phyloP scores from a whole-genome alignment of 2,113 vertebrate species.

The Vombatus ursinus region DNA sequence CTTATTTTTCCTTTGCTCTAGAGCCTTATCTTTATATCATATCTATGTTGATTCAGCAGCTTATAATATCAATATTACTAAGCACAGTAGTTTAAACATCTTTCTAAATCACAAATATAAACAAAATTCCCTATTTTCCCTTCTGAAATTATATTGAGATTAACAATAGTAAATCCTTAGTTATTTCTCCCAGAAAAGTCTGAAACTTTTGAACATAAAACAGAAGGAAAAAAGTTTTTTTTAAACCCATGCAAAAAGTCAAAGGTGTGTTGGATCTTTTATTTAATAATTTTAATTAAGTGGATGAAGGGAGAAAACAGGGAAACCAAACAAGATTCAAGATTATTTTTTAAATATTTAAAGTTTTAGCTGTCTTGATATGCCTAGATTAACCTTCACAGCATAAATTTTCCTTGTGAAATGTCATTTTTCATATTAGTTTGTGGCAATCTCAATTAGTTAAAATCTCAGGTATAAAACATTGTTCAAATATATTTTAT shows the following conservation, averaged over 20 bases:
- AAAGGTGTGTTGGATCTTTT: not conserved
- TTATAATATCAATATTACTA: not conserved
- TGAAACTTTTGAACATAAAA: not conserved
- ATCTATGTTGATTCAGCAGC: too few relatives aligned
- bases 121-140: not conserved
- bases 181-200: conserved; percentile 18
- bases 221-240: not conserved
- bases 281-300: not conserved
- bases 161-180: conserved; percentile 35
- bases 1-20: not conserved
- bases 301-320: not conserved
- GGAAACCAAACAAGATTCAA: not conserved
- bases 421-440: not conserved
- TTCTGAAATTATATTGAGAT: conserved; percentile 16
- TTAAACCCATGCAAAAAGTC: conserved; percentile 9
- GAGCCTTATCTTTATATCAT: too few relatives aligned
- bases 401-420: not conserved
- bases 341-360: conserved; percentile 1
- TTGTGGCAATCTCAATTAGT: not conserved
- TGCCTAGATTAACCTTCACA: not conserved
- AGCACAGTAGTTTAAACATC: not conserved
- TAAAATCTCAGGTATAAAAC: not conserved
- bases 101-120: not conserved
- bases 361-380: not conserved
- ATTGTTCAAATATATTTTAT: too few relatives aligned